These are phyloP conservation scores for Altica lythri DNA, from an alignment of 2,888 invertebrate genomes.

Conservation along the genomic window DNA sequence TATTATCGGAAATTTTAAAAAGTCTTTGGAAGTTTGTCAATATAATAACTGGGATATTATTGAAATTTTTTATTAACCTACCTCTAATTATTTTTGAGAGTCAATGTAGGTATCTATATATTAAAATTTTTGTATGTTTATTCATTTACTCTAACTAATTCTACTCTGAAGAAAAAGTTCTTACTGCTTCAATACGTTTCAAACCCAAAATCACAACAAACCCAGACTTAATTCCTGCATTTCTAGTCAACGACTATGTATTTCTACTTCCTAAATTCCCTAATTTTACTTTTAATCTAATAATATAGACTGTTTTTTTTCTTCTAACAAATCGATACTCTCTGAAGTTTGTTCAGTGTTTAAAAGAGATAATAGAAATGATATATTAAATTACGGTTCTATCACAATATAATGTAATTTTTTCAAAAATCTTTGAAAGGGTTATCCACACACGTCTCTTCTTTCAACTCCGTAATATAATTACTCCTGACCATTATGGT, in stretches of 20 bases:
- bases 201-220: slow-evolving; percentile 5
- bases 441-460: slow-evolving; percentile 1
- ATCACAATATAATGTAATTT: slow-evolving; percentile 18
- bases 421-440: slow-evolving; percentile 10
- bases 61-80: too few species aligned
- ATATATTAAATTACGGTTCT: slow-evolving; percentile 8
- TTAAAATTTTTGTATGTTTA: too few species aligned
- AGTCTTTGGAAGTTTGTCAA: too few species aligned
- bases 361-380: slow-evolving; percentile 15
- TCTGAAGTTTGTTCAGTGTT: slow-evolving; percentile 15
- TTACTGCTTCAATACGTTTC: slow-evolving; percentile 9
- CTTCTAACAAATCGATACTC: slow-evolving; percentile 12
- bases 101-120: too few species aligned
- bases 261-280: slow-evolving; percentile 12
- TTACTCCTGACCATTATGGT: too few species aligned
- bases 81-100: too few species aligned
- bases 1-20: too few species aligned
- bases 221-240: slow-evolving; percentile 17
- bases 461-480: too few species aligned
- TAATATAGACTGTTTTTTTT: slow-evolving; percentile 6
- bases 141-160: too few species aligned
- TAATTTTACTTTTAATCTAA: slow-evolving; percentile 16
- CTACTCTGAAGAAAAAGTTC: too few species aligned
- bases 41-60: too few species aligned
- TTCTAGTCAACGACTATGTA: slow-evolving; percentile 19